Percentiles rank a stretch among this genome's conserved stretches.
Conservation (phyloP, 2,888 invertebrate genomes). For the Melanostoma mellinum region DNA sequence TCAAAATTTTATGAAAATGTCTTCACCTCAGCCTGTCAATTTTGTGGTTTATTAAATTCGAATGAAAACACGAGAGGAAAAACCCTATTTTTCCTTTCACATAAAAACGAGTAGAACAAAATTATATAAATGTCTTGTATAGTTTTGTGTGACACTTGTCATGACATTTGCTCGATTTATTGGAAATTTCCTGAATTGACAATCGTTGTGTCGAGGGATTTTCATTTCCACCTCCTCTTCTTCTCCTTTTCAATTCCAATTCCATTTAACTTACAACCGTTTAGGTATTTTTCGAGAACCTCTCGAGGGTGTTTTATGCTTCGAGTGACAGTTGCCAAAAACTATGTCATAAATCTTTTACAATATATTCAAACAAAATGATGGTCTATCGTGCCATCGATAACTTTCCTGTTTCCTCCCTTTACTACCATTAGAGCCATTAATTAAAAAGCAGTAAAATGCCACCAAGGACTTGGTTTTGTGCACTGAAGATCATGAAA, state of each 20-base stretch:
- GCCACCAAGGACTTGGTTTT: conserved; percentile 17
- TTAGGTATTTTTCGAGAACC: conserved; percentile 28
- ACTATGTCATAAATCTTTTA: conserved; percentile 48
- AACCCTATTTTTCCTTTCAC: conserved; percentile 10
- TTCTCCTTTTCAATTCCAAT: conserved; percentile 25
- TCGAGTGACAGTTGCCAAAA: conserved; percentile 51
- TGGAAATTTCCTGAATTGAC: conserved; percentile 64
- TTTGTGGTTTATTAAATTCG: conserved; percentile 66
- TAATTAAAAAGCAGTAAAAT: conserved; percentile 44
- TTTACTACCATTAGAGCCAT: conserved; percentile 9
- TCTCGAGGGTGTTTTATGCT: background rate
- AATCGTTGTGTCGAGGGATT: conserved; percentile 11
- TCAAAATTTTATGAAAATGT: conserved; percentile 66
- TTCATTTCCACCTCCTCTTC: background rate
- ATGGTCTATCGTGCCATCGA: conserved; percentile 40
- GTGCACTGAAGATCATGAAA: conserved; percentile 4
- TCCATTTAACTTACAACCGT: conserved; percentile 53
- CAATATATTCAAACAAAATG: conserved; percentile 26
- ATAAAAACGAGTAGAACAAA: background rate
- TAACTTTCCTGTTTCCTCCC: conserved; percentile 24
- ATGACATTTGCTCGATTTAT: conserved; percentile 67
- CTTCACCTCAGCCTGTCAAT: conserved; percentile 56
- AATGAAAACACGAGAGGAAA: conserved; percentile 40
- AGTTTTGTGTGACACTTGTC: conserved; percentile 58
- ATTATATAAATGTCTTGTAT: conserved; percentile 29